phyloP scores from a whole-genome alignment of 2,113 vertebrate species.

The Atherinomorus stipes region DNA sequence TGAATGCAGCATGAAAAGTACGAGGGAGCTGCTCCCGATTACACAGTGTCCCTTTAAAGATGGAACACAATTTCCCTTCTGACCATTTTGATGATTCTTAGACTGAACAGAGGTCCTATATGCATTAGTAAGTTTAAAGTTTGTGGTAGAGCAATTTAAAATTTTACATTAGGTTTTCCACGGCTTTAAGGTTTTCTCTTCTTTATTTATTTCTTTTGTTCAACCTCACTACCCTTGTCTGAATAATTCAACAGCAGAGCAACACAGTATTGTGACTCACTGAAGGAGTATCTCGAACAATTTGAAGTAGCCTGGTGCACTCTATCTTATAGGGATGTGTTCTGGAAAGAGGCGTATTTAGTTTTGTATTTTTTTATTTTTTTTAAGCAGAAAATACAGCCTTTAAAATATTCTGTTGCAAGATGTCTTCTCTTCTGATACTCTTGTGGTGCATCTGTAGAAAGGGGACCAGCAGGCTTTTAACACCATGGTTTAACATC shows the following conservation, averaged over 20 bases:
- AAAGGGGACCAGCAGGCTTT: conserved; percentile 22
- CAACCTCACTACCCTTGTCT: conserved; percentile 4
- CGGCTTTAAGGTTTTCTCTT: background rate
- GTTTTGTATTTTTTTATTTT: conserved; percentile 14
- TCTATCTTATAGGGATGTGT: conserved; percentile 3
- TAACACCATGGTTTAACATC: conserved; percentile 39
- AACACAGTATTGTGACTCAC: conserved; percentile 39
- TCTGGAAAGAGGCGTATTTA: background rate
- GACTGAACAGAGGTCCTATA: too few relatives aligned
- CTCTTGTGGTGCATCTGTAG: conserved; percentile 27
- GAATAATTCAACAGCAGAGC: conserved; percentile 54
- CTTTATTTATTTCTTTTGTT: background rate
- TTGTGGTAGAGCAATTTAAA: background rate
- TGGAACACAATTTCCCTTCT: background rate
- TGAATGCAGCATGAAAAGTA: too few relatives aligned
- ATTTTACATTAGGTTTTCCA: background rate
- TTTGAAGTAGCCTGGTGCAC: conserved; percentile 22
- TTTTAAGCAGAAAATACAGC: conserved; percentile 23
- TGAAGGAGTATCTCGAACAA: conserved; percentile 28
- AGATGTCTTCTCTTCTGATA: conserved; percentile 18
- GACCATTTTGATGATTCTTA: background rate
- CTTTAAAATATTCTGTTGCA: conserved; percentile 35
- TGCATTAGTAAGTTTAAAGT: too few relatives aligned
- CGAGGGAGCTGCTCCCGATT: too few relatives aligned
- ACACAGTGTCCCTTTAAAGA: too few relatives aligned